These are phyloP conservation scores for Dasypus novemcinctus DNA, from an alignment of 2,113 vertebrate genomes.

Conservation along the genomic window DNA sequence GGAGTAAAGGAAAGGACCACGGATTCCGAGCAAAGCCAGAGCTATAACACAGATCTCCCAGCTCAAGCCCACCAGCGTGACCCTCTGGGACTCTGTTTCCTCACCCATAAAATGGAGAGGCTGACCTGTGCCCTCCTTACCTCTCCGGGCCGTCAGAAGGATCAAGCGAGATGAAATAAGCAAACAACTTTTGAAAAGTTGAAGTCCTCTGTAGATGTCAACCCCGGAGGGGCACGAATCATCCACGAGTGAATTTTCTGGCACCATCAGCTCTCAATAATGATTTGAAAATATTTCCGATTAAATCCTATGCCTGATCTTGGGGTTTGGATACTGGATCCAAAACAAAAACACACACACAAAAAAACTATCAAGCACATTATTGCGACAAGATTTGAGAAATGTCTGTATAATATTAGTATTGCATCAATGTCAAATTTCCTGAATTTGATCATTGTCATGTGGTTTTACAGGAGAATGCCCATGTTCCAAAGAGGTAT, in stretches of 20 bases:
- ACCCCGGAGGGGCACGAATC: not conserved
- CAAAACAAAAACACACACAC: not conserved
- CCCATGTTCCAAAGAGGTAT: not conserved
- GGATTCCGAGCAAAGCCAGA: slow-evolving; percentile 15
- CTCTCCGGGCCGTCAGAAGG: slow-evolving; percentile 27
- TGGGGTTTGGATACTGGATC: slow-evolving; percentile 9
- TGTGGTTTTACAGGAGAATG: not conserved
- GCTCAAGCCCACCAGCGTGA: not conserved
- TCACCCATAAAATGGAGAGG: slow-evolving; percentile 63
- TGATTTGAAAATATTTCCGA: slow-evolving; percentile 34
- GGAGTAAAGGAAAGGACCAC: not conserved
- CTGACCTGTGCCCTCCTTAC: slow-evolving; percentile 43
- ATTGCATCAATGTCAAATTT: slow-evolving; percentile 17
- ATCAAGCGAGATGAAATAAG: slow-evolving; percentile 54
- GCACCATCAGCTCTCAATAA: not conserved
- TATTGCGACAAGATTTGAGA: not conserved
- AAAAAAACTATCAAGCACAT: not conserved
- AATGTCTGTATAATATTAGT: not conserved
- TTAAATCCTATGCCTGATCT: not conserved
- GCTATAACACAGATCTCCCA: not conserved
- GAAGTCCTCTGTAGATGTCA: slow-evolving; percentile 4
- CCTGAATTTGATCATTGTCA: not conserved
- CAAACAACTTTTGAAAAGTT: slow-evolving; percentile 57
- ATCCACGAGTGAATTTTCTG: not conserved
- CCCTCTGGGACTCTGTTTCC: slow-evolving; percentile 35